phyloP scores from a whole-genome alignment of 2,113 vertebrate species.

The Bubalus kerabau region DNA sequence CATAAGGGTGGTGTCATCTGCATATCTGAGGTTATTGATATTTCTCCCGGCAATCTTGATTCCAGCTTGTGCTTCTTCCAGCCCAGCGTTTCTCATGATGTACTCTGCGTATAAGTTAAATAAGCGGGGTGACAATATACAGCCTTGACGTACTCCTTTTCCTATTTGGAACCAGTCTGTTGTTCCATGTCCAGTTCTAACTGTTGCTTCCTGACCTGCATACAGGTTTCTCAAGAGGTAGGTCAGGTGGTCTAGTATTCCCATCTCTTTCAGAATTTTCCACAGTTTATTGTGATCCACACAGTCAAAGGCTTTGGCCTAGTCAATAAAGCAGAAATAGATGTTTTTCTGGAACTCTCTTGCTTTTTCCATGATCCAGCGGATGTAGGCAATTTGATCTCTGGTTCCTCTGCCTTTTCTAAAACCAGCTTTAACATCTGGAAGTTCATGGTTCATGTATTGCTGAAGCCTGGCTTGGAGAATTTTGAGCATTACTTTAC shows the following conservation, averaged over 20 bases:
- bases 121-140: neutral
- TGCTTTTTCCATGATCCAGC: accelerated
- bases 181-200: neutral
- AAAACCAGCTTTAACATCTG: neutral
- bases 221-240: neutral
- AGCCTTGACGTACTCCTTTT: neutral
- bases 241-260: neutral
- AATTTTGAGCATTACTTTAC: neutral
- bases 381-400: neutral
- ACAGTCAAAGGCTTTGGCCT: neutral
- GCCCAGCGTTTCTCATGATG: neutral
- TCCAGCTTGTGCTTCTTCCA: neutral
- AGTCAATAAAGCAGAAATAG: neutral
- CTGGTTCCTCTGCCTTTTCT: neutral
- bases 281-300: neutral
- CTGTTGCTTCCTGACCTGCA: neutral
- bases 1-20: neutral
- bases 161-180: neutral
- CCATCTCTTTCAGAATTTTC: neutral
- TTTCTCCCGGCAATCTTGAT: neutral
- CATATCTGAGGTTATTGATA: neutral
- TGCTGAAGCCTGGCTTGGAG: neutral
- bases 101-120: neutral
- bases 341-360: neutral
- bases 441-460: neutral